Percentiles rank a stretch among this genome's conserved stretches.
These are phyloP conservation scores for Amphipoea oculea DNA, from an alignment of 2,888 invertebrate species.

Conservation along the genomic window DNA sequence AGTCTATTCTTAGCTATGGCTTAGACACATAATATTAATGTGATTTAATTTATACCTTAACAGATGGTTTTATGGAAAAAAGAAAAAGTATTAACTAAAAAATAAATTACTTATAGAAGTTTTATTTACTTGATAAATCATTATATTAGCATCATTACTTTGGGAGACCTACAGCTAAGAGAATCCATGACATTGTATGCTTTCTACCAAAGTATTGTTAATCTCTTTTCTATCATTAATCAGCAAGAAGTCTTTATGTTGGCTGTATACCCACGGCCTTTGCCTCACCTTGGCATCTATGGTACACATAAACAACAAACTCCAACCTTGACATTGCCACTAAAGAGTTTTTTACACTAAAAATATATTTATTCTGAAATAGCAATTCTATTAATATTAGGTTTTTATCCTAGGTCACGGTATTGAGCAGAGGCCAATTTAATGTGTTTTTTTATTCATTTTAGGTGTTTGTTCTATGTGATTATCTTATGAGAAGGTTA, in stretches of 20 bases:
- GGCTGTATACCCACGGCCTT: slow-evolving; percentile 41
- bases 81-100: neutral
- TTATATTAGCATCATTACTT: neutral
- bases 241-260: slow-evolving; percentile 28
- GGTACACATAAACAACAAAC: slow-evolving; percentile 58
- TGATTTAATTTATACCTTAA: neutral
- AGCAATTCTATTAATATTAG: neutral
- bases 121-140: neutral
- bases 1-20: neutral
- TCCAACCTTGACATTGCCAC: slow-evolving; percentile 63
- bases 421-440: slow-evolving; percentile 32
- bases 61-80: neutral
- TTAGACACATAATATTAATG: neutral
- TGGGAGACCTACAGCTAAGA: neutral
- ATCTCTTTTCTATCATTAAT: slow-evolving; percentile 3
- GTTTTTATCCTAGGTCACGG: slow-evolving; percentile 19
- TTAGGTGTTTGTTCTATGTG: slow-evolving; percentile 6
- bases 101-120: neutral
- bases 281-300: slow-evolving; percentile 60
- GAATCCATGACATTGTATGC: neutral
- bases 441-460: slow-evolving; percentile 23
- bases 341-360: slow-evolving; percentile 32
- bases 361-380: slow-evolving; percentile 6
- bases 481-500: slow-evolving; percentile 24
- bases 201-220: neutral